Base-by-base conservation (phyloP, 1,140 invertebrate genomes). In the Leptopilina boulardi region DNA sequence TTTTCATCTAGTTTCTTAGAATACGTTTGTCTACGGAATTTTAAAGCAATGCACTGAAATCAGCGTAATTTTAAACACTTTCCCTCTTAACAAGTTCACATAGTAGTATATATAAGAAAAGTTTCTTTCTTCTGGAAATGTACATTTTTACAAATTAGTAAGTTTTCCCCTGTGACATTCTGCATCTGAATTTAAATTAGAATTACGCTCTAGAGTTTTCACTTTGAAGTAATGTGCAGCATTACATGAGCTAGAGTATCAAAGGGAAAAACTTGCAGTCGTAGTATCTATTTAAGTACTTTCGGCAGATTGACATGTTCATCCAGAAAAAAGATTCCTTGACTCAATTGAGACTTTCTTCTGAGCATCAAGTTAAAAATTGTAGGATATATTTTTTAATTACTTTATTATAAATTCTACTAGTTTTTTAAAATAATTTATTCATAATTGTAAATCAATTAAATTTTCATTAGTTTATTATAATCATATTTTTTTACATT, bases 161-260 rank as follows among this genome's bases (percentile, higher is more conserved):
- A 2, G 11, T 30, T 66, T 66, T 66, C 15, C 23, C 13, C n/a
- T 23, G 11, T 13, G 23, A 59, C 23, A 66, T 66, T 66, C 59
- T 66, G 26, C 13, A 15, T 66, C 26, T n/a, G 59, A 66, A 66
- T 30, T 66, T n/a, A 30, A 66, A 66, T 66, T 34, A 6, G 59
- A 66, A 30, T 11, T 66, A 66, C 13, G 5, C 0, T n/a, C 21
- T 26, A 66, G 21, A 66, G 26, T 66, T 66, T 66, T 3, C 26
- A 30, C 59, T 3, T 66, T 30, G 23, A 66, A 59, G 56, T 26
- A 59, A 56, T 19, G 21, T 56, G 18, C 54, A 56, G 23, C 21
- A 21, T 21, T 13, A 23, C 56, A 21, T 3, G 10, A 59, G 21
- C 10, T 59, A 59, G 56, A 23, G 21, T 59, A 23, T 59, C 59